Base-by-base conservation (phyloP, 92 coral and sea anemone genomes). In the Epizoanthus fatuus region DNA sequence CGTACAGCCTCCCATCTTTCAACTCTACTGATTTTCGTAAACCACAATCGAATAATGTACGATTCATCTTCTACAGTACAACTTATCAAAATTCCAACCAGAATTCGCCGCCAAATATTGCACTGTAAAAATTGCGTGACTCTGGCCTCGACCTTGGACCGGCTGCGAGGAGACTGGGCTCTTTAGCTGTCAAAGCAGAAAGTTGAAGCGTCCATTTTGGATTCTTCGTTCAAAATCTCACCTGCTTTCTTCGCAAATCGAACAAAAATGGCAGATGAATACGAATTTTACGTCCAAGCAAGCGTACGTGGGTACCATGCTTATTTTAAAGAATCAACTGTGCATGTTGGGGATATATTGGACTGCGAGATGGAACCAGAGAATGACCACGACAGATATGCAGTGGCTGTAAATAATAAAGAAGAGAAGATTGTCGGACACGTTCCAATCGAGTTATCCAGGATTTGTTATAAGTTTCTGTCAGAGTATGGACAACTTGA, bases 11-110 rank as follows among this genome's bases (percentile, higher is more conserved):
- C n/a, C 89, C 84, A 65, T 76, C 84, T 67, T 75, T 75, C 70
- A 65, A 69, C 65, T 85, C 89, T 85, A 85, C 84, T 37, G 84
- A 85, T 69, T 85, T 75, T 86, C 57, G 72, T 5, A 86, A 63
- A 86, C 89, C 89, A 76, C 89, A 86, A 55, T 40, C 69, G 79
- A 75, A 86, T 86, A 84, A 84, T n/a, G 88, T 75, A 84, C 88
- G 83, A 84, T 84, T 84, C 88, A 84, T 84, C 47, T 81, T 74
- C 7, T 64, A 4, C 47, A 44, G 45, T 40, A 40, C 45, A 40
- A 40, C 45, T 40, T 40, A 44, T 59, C 70, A 55, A 78, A 53
- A 52, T 78, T 44, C 72, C 72, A 62, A 17, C 4, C 67, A 62
- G 67, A 17, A 5, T 17, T 62, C 47, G 7, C 47, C 47, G 47